Evolutionary conservation across 2,888 invertebrate species (phyloP), one percentile per base, ranked within the genome.

Genomic region (Rotaria socialis): DNA sequence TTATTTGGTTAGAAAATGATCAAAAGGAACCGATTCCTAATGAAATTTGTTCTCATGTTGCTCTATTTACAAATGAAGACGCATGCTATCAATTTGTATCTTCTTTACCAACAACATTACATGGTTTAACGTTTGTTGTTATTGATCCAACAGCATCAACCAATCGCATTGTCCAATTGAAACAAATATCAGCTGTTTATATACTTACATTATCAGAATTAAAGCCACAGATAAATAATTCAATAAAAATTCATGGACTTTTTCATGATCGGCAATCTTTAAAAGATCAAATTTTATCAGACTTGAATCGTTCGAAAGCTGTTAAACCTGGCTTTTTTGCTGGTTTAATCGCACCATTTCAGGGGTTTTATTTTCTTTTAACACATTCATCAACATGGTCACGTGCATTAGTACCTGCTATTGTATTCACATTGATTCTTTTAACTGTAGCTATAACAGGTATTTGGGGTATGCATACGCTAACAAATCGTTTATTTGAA

Each of bases 271-370:
- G 35, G 35, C 4, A 67, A 67, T 16, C 67, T 3, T 67, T 67
- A 35, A 19, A 35, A 35, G 7, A 41, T 35, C 67, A 67, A 35
- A 35, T 67, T 35, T 67, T 67, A 67, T 35, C 67, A 7, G 67
- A 67, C 35, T 67, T 67, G 35, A 67, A 35, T 67, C 67, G 67
- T 35, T 7, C 0, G 19, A 67, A 67, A 67, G 0, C 19, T 19
- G 47, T n/a, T 43, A 14, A 22, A 47, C 80, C 80, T 6, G 80
- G 80, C 2, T 80, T 80, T 47, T 5, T 80, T 0, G 2, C 1
- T 24, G 80, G 80, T 80, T 14, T 80, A 2, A 24, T 47, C 1
- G 47, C 80, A 80, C 80, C 80, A 80, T 80, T 80, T 80, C 80
- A 47, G 47, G 80, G 80, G 8, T 47, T 80, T 11, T n/a, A 47